These are phyloP conservation scores for Syngnathus typhle DNA, from an alignment of 2,113 vertebrate genomes.

Conservation along the genomic window DNA sequence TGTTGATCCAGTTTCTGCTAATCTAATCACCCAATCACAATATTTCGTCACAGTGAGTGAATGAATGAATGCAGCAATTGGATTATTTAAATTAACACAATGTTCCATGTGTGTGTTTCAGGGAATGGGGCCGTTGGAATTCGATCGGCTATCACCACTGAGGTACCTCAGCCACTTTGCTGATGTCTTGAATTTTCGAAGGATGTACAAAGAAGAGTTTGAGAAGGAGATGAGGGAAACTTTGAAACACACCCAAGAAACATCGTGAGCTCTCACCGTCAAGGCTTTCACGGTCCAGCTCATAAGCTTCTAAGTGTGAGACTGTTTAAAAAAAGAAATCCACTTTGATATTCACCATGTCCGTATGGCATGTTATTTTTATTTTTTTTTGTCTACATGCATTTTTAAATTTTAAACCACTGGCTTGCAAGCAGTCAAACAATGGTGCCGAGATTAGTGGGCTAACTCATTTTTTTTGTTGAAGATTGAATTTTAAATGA, in stretches of 20 bases:
- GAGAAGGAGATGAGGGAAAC: neutral
- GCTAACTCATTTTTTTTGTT: no score
- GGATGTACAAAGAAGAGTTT: slow-evolving; percentile 19
- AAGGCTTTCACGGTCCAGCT: neutral
- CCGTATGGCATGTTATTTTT: no score
- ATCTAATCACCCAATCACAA: neutral
- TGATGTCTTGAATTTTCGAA: slow-evolving; percentile 11
- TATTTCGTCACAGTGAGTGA: neutral
- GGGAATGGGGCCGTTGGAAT: slow-evolving; percentile 74
- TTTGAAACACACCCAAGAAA: neutral
- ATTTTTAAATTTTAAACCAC: neutral
- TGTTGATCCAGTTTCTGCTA: neutral
- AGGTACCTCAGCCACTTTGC: slow-evolving; percentile 27
- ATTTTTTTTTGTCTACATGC: neutral
- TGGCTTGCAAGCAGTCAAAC: no score
- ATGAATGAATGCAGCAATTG: neutral
- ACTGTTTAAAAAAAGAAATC: neutral
- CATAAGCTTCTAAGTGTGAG: neutral
- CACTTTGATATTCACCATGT: no score
- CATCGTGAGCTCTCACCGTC: neutral
- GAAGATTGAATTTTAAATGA: no score
- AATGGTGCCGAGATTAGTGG: no score
- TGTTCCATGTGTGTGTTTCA: slow-evolving; percentile 16
- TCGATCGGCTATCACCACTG: slow-evolving; percentile 64
- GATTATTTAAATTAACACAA: neutral